Base-by-base conservation (phyloP, 1,140 invertebrate genomes). In the Caenorhabditis latens region DNA sequence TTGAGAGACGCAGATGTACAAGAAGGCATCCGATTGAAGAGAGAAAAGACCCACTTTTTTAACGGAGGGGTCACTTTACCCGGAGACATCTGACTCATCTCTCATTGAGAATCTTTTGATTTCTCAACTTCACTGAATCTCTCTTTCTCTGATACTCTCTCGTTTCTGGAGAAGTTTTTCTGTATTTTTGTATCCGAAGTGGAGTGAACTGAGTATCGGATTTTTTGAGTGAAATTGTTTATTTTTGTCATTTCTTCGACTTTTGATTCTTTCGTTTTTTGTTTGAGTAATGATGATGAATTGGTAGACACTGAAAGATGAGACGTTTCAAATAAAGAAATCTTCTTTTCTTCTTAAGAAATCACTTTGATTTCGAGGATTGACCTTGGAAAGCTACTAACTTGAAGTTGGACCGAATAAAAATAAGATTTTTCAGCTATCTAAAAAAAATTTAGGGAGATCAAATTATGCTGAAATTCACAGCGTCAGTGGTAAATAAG, bases 231-330 rank as follows among this genome's bases (percentile, higher is more conserved):
- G 9, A 16, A 53, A 58, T 19, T 65, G 24, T 46, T 71, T 71
- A 43, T 71, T 43, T 71, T 71, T 43, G 42, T 71, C 16, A 4
- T 71, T 71, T 71, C 46, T 40, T 40, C 24, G 4, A 14, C 32
- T 71, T 46, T 71, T 71, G 57, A 24, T 61, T 61, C n/a, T n/a
- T 24, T n/a, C 7, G 2, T 46, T 71, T 71, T 71, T 71, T 71
- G 42, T 71, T 71, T 71, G 65, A 71, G 40, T 71, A 71, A 71
- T 71, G 65, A 71, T 71, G 40, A 71, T 43, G 65, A 71, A 71
- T 43, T 32, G 32, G 32, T 32, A 32, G 32, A 32, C 32, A 32
- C 32, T 32, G 32, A 32, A 32, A 32, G 32, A 32, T 32, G 32
- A 32, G 32, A 32, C 32, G 32, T 2, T 32, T 32, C 32, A 32